Conservation (phyloP, 2,888 invertebrate species). For the Lypha dubia region DNA sequence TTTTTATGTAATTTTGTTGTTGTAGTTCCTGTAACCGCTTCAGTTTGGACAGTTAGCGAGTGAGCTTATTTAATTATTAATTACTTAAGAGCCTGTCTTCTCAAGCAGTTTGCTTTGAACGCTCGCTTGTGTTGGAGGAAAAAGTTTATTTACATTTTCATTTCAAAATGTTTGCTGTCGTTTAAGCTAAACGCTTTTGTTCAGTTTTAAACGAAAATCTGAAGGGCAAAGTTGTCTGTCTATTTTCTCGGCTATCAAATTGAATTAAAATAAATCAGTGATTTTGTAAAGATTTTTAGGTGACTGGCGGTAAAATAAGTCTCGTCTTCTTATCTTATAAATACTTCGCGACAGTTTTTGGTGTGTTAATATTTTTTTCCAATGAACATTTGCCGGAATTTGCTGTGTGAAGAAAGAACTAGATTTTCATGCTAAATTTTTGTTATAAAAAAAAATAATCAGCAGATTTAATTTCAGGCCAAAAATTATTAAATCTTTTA, state of each 20-base stretch:
- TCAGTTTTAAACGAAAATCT: constrained; percentile 68
- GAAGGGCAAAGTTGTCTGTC: constrained; percentile 66
- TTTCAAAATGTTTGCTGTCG: constrained; percentile 58
- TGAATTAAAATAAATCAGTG: constrained; percentile 16
- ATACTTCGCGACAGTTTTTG: constrained; percentile 21
- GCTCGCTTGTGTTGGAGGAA: constrained; percentile 34
- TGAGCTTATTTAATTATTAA: constrained; percentile 47
- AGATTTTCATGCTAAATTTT: too few species aligned
- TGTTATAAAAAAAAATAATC: too few species aligned
- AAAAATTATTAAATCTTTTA: neutral
- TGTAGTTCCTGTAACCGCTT: constrained; percentile 12
- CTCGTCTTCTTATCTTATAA: constrained; percentile 33
- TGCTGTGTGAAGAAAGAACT: neutral
- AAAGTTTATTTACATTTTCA: constrained; percentile 34
- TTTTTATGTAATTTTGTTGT: constrained; percentile 14
- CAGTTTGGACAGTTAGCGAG: neutral
- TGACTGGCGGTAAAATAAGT: constrained; percentile 27
- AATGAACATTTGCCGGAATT: neutral
- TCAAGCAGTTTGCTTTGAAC: constrained; percentile 42
- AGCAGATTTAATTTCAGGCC: too few species aligned
- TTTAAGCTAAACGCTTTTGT: constrained; percentile 50
- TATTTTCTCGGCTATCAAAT: constrained; percentile 54
- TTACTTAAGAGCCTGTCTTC: constrained; percentile 45
- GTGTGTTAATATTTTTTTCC: constrained; percentile 1
- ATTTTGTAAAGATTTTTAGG: constrained; percentile 31